phyloP scores from a whole-genome alignment of 23 tunicate species.

The Aplidium turbinatum region DNA sequence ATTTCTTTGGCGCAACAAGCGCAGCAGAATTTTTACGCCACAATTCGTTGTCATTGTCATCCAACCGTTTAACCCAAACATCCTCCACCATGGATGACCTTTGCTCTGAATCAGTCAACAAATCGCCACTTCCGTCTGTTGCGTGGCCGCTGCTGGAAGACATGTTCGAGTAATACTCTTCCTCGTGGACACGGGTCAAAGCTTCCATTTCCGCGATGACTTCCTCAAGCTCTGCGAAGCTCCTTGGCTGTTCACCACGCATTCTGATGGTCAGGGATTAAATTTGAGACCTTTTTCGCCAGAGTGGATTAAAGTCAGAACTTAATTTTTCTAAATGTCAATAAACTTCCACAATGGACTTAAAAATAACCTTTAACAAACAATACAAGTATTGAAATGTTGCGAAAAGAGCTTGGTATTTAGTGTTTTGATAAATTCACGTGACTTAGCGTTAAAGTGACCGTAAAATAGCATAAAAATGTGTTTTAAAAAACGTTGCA shows the following conservation, averaged over 20 bases:
- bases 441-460: too few species aligned
- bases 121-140: not conserved
- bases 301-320: too few species aligned
- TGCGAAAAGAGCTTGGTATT: too few species aligned
- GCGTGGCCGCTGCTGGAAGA: conserved; percentile 10
- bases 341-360: too few species aligned
- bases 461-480: too few species aligned
- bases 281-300: too few species aligned
- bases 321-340: too few species aligned
- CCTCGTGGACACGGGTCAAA: conserved; percentile 10
- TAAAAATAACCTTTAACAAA: too few species aligned
- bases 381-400: too few species aligned
- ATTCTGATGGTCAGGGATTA: conserved; percentile 28
- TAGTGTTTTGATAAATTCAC: too few species aligned
- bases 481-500: too few species aligned
- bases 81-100: conserved; percentile 3
- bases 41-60: conserved; percentile 1
- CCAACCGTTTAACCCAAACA: conserved; percentile 39
- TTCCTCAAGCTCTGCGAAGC: conserved; percentile 48
- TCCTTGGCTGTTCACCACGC: conserved; percentile 33
- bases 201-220: conserved; percentile 73
- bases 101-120: too few species aligned
- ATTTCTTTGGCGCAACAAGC: not conserved
- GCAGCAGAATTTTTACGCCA: not conserved
- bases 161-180: not conserved